Conservation (phyloP, 2,888 invertebrate genomes). For the Physocephala rufipes region DNA sequence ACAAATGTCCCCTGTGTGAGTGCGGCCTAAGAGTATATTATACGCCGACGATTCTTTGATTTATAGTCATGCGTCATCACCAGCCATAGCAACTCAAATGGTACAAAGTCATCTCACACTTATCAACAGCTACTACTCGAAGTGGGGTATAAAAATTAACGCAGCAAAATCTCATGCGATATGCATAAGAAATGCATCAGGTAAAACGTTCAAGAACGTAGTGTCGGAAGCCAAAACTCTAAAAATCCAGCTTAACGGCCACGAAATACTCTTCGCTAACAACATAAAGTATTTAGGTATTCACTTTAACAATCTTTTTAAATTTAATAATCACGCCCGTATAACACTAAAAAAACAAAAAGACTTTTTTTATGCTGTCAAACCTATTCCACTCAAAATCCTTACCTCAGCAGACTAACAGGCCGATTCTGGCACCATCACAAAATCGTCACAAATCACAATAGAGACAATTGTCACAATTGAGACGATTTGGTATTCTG, state of each 20-base stretch:
- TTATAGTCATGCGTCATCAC: background rate
- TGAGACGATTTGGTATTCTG: no score
- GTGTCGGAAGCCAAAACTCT: slow-evolving; percentile 31
- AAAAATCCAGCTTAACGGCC: background rate
- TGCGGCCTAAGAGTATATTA: slow-evolving; percentile 27
- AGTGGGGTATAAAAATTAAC: slow-evolving; percentile 37
- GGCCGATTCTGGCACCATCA: no score
- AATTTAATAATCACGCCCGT: background rate
- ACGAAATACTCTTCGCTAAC: background rate
- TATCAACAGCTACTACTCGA: slow-evolving; percentile 28
- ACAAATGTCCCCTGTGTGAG: no score
- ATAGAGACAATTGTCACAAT: no score
- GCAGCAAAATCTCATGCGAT: slow-evolving; percentile 22
- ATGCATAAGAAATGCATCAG: slow-evolving; percentile 36
- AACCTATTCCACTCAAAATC: no score
- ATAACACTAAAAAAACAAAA: background rate
- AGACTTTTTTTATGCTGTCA: no score
- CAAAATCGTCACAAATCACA: no score
- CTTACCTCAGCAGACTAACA: no score
- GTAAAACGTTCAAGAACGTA: slow-evolving; percentile 14
- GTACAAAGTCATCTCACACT: background rate
- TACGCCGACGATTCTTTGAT: slow-evolving; percentile 40
- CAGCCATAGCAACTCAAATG: background rate
- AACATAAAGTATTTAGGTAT: slow-evolving; percentile 30
- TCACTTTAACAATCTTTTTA: slow-evolving; percentile 17